Evolutionary conservation across 1,140 invertebrate species (phyloP).

Genomic region (Belonocnema kinseyi): DNA sequence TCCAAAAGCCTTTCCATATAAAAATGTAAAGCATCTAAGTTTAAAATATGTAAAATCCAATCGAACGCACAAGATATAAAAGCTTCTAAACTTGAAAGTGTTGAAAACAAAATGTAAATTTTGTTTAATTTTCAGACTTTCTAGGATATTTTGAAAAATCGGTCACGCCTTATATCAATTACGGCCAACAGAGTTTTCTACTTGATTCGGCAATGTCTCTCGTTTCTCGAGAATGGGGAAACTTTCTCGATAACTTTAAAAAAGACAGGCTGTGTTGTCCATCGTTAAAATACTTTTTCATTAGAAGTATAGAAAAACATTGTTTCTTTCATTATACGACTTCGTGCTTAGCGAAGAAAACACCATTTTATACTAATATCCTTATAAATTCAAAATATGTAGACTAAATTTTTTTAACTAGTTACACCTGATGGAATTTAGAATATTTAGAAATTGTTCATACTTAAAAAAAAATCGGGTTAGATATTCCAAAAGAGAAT

Average conservation of each 20-base stretch:
- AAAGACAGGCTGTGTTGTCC: constrained; percentile 7
- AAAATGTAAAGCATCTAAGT: no score
- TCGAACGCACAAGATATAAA: no score
- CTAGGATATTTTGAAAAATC: not conserved
- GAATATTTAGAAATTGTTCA: no score
- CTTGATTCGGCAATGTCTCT: constrained; percentile 1
- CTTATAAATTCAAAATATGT: not conserved
- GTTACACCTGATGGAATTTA: no score
- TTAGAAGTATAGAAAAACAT: constrained; percentile 23
- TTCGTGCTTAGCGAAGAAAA: not conserved
- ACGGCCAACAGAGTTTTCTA: not conserved
- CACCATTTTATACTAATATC: not conserved
- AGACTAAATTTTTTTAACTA: no score
- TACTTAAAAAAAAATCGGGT: no score
- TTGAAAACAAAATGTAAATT: not conserved
- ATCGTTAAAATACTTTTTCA: constrained; percentile 11
- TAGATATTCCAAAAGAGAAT: no score
- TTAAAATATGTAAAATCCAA: no score
- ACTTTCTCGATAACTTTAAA: constrained; percentile 12
- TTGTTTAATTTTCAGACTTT: not conserved
- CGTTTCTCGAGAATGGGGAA: constrained; percentile 16
- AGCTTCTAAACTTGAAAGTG: not conserved
- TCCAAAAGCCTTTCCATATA: no score
- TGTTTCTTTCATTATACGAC: constrained; percentile 11
- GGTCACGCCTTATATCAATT: constrained; percentile 17